These are phyloP conservation scores for Corvus moneduloides DNA, from an alignment of 2,113 vertebrate genomes.

Conservation along the genomic window DNA sequence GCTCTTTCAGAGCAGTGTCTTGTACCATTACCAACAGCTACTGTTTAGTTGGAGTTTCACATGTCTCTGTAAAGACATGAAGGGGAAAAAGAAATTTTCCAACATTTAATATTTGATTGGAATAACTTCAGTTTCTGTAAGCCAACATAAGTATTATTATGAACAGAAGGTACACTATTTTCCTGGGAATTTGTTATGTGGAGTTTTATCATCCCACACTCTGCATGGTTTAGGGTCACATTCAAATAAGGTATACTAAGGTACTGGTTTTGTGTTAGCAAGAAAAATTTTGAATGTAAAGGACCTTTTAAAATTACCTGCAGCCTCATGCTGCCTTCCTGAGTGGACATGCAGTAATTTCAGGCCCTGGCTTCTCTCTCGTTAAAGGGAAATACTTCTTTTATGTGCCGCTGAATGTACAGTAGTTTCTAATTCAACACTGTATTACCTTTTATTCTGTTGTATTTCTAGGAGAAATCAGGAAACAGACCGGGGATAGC, in stretches of 20 bases:
- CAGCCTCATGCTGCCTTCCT: neutral
- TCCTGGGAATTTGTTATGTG: neutral
- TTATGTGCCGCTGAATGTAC: neutral
- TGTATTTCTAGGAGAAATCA: conserved; percentile 83
- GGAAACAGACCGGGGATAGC: conserved; percentile 73
- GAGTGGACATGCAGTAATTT: neutral
- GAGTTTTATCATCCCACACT: neutral
- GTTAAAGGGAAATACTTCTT: neutral
- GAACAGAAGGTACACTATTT: neutral
- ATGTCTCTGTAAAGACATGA: neutral
- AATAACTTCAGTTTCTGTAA: neutral
- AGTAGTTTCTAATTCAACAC: neutral
- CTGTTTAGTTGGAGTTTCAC: neutral
- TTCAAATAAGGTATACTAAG: neutral
- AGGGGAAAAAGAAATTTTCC: neutral
- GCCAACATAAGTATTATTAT: neutral
- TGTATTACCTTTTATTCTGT: neutral
- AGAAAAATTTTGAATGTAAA: neutral
- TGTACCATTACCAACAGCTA: neutral
- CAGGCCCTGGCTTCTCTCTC: neutral
- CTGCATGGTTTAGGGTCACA: neutral
- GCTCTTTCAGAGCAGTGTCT: neutral
- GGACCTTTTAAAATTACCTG: neutral
- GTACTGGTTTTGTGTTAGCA: neutral
- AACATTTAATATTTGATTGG: neutral